Evolutionary conservation across 2,113 vertebrate genomes (phyloP).

Genomic region (Colius striatus): DNA sequence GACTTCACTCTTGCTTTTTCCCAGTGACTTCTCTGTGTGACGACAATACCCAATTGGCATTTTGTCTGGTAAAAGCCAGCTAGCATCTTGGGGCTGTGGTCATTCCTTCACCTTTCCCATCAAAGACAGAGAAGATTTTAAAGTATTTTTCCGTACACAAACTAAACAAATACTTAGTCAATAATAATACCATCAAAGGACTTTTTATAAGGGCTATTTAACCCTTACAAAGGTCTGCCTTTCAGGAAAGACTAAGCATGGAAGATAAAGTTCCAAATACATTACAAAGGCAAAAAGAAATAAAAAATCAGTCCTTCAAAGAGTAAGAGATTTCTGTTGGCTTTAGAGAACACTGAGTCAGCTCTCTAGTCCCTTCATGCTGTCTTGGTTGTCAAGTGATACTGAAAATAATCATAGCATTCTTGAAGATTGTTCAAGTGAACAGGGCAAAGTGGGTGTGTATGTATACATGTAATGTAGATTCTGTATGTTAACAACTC

Average conservation of each 20-base stretch:
- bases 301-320: neutral
- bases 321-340: neutral
- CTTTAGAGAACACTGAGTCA: neutral
- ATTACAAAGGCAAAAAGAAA: neutral
- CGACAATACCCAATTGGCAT: neutral
- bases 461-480: fast-evolving
- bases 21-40: neutral
- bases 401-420: neutral
- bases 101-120: neutral
- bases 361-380: neutral
- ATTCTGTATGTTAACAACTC: neutral
- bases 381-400: neutral
- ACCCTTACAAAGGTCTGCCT: neutral
- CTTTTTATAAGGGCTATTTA: neutral
- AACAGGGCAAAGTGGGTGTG: neutral
- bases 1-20: neutral
- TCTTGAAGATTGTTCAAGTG: neutral
- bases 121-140: neutral
- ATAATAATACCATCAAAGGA: neutral
- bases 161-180: neutral
- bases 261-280: neutral
- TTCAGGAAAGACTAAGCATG: neutral
- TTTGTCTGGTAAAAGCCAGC: neutral
- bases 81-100: neutral
- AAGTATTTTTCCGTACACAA: neutral